Percentiles rank a stretch among this genome's conserved stretches.
These are phyloP conservation scores for Chaenocephalus aceratus DNA, from an alignment of 2,113 vertebrate species.

Conservation along the genomic window DNA sequence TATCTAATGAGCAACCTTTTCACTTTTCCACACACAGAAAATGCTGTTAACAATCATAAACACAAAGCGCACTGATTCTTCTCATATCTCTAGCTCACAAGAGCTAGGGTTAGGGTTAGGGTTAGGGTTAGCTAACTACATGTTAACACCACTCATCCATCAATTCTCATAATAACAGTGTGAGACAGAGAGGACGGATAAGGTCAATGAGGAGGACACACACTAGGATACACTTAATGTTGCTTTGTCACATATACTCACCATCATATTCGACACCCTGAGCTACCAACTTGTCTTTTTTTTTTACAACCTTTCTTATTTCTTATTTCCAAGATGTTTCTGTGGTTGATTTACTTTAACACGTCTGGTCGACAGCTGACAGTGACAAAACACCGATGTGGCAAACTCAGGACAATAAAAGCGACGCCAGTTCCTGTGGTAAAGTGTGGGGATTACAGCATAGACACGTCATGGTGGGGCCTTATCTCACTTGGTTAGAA, in stretches of 20 bases:
- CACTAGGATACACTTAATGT: no score
- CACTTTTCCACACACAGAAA: no score
- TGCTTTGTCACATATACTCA: not conserved
- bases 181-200: not conserved
- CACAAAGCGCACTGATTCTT: no score
- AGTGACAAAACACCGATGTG: constrained; percentile 56
- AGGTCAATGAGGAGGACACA: not conserved
- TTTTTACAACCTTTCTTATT: not conserved
- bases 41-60: no score
- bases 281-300: not conserved
- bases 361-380: constrained; percentile 27
- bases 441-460: constrained; percentile 22
- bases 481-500: constrained; percentile 51
- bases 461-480: not conserved
- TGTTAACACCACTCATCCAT: not conserved
- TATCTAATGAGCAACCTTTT: not conserved
- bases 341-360: constrained; percentile 9
- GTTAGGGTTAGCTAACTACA: no score
- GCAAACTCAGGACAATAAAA: not conserved
- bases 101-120: no score
- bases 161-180: not conserved
- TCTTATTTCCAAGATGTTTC: not conserved
- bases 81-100: not conserved
- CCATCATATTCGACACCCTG: not conserved
- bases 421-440: no score